phyloP scores from a whole-genome alignment of 2,113 vertebrate genomes.

The Actinemys pallida region DNA sequence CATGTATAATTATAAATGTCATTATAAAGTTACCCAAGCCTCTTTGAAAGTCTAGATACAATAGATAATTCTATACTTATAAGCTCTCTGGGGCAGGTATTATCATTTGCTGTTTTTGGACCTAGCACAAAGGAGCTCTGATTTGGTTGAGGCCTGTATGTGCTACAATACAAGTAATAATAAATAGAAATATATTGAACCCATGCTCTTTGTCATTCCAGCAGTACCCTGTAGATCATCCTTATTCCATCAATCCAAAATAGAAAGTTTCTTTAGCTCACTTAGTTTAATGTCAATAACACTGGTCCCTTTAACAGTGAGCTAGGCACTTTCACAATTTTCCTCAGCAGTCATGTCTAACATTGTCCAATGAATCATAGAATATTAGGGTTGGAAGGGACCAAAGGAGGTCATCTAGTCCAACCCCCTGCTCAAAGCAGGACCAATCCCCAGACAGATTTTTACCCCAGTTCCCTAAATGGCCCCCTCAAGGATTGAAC shows the following conservation, averaged over 20 bases:
- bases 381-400: no score
- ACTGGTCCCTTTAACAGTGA: not conserved
- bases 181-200: not conserved
- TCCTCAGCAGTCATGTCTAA: not conserved
- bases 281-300: not conserved
- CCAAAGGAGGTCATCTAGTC: no score
- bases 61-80: not conserved
- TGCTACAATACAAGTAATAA: not conserved
- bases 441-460: no score
- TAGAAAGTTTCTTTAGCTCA: not conserved
- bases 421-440: no score
- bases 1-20: not conserved
- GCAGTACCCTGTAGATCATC: not conserved
- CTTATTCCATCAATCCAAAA: not conserved
- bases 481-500: no score
- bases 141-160: accelerated
- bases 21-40: accelerated
- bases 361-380: not conserved
- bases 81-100: not conserved
- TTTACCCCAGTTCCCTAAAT: no score
- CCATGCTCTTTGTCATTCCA: not conserved
- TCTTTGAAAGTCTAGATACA: not conserved
- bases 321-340: not conserved
- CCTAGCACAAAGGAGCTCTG: not conserved
- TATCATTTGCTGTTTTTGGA: accelerated